Conservation (phyloP, 2,113 vertebrate genomes). For the Diphyllodes magnificus region DNA sequence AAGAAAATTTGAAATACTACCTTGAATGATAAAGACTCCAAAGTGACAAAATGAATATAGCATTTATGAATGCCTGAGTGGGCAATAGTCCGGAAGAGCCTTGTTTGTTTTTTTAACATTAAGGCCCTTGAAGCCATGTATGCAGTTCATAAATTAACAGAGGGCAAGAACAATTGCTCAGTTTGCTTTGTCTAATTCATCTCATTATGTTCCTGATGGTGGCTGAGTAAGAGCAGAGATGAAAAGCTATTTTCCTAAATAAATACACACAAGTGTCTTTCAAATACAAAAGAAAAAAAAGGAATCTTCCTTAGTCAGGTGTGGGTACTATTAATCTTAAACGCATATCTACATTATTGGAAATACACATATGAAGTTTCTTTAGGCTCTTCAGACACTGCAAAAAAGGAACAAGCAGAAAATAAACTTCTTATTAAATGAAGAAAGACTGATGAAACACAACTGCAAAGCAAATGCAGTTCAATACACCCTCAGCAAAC, state of each 20-base stretch:
- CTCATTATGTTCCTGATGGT: neutral
- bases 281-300: neutral
- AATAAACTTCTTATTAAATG: neutral
- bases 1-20: neutral
- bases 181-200: neutral
- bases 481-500: neutral
- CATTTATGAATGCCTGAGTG: neutral
- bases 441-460: neutral
- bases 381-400: neutral
- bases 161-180: neutral
- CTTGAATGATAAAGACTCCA: neutral
- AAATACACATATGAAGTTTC: neutral
- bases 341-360: neutral
- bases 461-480: neutral
- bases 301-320: neutral
- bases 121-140: neutral
- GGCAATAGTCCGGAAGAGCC: neutral
- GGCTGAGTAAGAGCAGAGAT: neutral
- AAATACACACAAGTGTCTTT: neutral
- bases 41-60: neutral
- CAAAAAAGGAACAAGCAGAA: neutral
- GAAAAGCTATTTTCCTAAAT: neutral
- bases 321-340: neutral
- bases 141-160: neutral
- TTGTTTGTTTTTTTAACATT: neutral